These are phyloP conservation scores for Pangasius djambal DNA, from an alignment of 2,797 vertebrate genomes.

Conservation along the genomic window DNA sequence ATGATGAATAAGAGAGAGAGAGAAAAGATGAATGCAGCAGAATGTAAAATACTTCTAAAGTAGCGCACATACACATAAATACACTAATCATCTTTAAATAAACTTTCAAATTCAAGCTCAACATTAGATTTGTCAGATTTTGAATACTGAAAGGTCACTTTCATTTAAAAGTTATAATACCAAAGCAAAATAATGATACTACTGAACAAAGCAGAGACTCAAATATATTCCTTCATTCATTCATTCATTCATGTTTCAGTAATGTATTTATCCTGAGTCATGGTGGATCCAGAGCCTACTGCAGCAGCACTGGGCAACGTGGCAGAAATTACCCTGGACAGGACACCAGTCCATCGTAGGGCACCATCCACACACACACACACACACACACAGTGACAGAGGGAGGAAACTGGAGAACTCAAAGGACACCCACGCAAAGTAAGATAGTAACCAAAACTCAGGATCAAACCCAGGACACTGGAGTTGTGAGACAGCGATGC, in stretches of 20 bases:
- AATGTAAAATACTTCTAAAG: background rate
- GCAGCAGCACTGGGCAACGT: background rate
- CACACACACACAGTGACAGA: background rate
- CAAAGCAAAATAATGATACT: background rate
- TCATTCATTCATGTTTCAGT: background rate
- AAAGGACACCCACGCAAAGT: background rate
- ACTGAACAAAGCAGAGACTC: too few species aligned
- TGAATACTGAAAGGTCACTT: background rate
- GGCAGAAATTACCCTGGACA: background rate
- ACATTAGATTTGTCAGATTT: background rate
- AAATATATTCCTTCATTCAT: background rate
- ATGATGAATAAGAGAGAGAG: background rate
- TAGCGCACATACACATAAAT: background rate
- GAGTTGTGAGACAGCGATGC: background rate
- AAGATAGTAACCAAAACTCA: background rate
- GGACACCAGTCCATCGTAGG: background rate
- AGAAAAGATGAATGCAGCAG: background rate
- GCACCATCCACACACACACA: background rate
- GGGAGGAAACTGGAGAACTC: background rate
- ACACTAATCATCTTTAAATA: background rate
- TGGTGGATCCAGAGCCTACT: background rate
- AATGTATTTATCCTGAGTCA: background rate
- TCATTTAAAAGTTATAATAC: background rate
- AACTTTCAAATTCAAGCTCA: background rate
- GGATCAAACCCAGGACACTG: background rate